A percentile compares a stretch with the other conserved stretches of the same genome.
These are phyloP conservation scores for Trichomalopsis sarcophagae DNA, from an alignment of 1,140 invertebrate genomes.

Conservation along the genomic window DNA sequence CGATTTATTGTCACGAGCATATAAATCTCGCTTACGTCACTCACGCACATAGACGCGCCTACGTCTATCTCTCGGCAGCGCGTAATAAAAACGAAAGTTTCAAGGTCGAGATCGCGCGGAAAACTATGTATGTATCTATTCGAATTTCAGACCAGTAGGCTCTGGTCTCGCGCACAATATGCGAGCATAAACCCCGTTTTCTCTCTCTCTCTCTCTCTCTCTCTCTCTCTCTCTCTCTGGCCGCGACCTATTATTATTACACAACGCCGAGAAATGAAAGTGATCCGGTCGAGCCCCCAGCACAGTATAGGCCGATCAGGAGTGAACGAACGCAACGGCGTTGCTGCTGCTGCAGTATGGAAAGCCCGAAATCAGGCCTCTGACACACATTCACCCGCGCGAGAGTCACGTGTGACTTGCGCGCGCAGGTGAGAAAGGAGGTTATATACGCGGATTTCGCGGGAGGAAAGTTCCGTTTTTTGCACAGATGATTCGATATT, in stretches of 20 bases:
- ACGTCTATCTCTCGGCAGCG: too few species aligned
- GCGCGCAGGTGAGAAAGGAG: not conserved
- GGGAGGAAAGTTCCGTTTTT: too few species aligned
- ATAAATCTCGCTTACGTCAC: not conserved
- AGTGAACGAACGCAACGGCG: not conserved
- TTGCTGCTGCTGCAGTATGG: not conserved
- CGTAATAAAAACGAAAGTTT: not conserved
- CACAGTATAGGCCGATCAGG: not conserved
- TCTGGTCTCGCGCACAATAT: not conserved
- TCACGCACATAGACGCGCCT: too few species aligned
- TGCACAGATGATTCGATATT: too few species aligned
- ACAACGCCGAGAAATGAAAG: constrained; percentile 19
- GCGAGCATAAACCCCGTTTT: not conserved
- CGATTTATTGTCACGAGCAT: too few species aligned
- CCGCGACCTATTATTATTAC: not conserved
- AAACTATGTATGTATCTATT: not conserved
- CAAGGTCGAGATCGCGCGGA: constrained; percentile 21
- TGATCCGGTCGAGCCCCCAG: constrained; percentile 34
- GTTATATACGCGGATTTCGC: too few species aligned
- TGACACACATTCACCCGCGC: constrained; percentile 26
- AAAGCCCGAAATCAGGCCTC: not conserved
- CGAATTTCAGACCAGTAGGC: not conserved
- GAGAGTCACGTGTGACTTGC: not conserved
- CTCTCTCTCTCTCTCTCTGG: not conserved
- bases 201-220: too few species aligned